Evolutionary conservation across 2,797 vertebrate species (phyloP).

Genomic region (Melanotaenia parkinsoni): DNA sequence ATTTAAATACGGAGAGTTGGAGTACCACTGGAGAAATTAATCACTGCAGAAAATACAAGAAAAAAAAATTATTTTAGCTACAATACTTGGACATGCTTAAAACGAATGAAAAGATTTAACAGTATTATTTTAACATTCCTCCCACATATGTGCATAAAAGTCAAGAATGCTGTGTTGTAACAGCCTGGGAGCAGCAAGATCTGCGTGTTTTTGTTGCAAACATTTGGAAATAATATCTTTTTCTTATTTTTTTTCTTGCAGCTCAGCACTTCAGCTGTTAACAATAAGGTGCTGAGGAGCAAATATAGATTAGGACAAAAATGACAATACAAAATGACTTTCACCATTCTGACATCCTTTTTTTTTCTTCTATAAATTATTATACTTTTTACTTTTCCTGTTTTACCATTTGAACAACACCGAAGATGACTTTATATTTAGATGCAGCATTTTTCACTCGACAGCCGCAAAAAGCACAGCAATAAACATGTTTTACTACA

Average conservation of each 20-base stretch:
- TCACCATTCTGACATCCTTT: not conserved
- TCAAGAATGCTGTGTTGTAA: not conserved
- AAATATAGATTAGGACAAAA: not conserved
- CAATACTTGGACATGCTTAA: conserved; percentile 5
- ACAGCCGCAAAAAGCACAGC: conserved; percentile 36
- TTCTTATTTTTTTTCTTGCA: not conserved
- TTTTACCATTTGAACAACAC: conserved; percentile 13
- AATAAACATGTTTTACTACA: conserved; percentile 45
- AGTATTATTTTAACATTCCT: conserved; percentile 9
- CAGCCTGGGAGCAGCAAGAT: not conserved
- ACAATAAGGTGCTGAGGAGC: not conserved
- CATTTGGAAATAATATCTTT: not conserved
- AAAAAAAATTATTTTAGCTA: not conserved
- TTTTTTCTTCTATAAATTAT: not conserved
- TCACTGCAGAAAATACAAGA: conserved; percentile 23
- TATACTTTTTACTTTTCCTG: not conserved
- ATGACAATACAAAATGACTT: not conserved
- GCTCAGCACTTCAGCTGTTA: not conserved
- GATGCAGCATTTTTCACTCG: conserved; percentile 26
- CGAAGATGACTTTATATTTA: conserved; percentile 24
- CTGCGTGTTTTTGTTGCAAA: not conserved
- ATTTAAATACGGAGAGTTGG: conserved; percentile 19
- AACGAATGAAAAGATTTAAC: not conserved
- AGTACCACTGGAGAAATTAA: conserved; percentile 5
- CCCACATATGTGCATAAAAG: not conserved